phyloP scores from a whole-genome alignment of 1,140 invertebrate genomes.

The Drosophila nebulosa region DNA sequence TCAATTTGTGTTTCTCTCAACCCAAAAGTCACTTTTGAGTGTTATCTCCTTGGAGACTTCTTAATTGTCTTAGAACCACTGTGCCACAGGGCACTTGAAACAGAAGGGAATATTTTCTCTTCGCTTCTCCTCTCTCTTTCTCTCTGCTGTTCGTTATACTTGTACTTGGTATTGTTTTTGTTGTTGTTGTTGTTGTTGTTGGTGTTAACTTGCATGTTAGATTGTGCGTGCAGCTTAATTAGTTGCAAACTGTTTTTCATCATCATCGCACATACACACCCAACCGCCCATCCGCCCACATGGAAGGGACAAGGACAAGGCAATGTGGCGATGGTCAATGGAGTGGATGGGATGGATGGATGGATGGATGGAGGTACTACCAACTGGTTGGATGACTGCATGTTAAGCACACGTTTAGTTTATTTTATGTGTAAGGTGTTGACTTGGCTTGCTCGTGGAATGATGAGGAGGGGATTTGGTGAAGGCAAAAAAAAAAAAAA shows the following conservation, averaged over 20 bases:
- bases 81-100: neutral
- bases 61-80: neutral
- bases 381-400: constrained; percentile 25
- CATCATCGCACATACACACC: constrained; percentile 29
- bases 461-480: neutral
- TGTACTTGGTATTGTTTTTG: constrained; percentile 7
- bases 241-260: constrained; percentile 78
- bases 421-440: constrained; percentile 26
- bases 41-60: neutral
- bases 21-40: no score
- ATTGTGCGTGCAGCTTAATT: constrained; percentile 79
- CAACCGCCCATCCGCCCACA: no score
- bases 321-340: neutral
- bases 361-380: neutral
- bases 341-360: constrained; percentile 17
- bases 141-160: constrained; percentile 6
- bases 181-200: constrained; percentile 21
- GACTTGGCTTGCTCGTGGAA: neutral
- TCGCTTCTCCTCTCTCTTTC: constrained; percentile 3
- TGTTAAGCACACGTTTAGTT: constrained; percentile 52
- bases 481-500: constrained; percentile 21
- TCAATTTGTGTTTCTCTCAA: no score
- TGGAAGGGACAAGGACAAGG: neutral
- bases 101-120: neutral
- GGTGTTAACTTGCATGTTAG: constrained; percentile 77